phyloP scores from a whole-genome alignment of 2,888 invertebrate species.

The Molorchus minor region DNA sequence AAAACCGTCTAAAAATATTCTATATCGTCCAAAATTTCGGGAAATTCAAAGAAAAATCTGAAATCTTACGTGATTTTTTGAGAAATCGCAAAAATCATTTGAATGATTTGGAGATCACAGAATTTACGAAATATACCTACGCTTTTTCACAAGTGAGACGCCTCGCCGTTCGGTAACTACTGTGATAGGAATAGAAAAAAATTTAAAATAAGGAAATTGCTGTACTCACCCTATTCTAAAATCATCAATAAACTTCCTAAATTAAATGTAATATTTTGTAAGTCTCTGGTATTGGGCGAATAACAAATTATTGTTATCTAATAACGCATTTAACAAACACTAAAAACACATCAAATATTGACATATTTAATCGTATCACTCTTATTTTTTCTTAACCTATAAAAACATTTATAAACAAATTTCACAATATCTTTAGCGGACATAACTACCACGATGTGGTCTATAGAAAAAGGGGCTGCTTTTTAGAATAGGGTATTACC shows the following conservation, averaged over 20 bases:
- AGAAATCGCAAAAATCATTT: no score
- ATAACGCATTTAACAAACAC: conserved; percentile 3
- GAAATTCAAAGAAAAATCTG: no score
- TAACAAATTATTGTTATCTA: neutral
- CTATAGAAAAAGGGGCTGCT: neutral
- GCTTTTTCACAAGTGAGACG: no score
- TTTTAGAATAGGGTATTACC: no score
- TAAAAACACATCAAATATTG: conserved; percentile 28
- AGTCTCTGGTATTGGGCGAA: conserved; percentile 3
- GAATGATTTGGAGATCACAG: no score
- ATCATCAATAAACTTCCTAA: conserved; percentile 2
- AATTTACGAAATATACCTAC: no score
- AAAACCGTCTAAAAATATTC: no score
- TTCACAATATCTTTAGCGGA: conserved; percentile 32
- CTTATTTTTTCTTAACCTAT: conserved; percentile 32
- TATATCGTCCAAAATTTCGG: no score
- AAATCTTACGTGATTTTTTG: no score
- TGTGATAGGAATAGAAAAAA: no score
- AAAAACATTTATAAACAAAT: conserved; percentile 32
- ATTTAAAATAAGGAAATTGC: no score
- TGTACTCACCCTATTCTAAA: conserved; percentile 3
- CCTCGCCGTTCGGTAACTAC: no score
- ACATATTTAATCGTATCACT: conserved; percentile 31
- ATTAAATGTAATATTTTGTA: neutral
- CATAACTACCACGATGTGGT: conserved; percentile 20